phyloP scores from a whole-genome alignment of 53 echinoderm and acorn worm species.

The Antedon mediterranea region DNA sequence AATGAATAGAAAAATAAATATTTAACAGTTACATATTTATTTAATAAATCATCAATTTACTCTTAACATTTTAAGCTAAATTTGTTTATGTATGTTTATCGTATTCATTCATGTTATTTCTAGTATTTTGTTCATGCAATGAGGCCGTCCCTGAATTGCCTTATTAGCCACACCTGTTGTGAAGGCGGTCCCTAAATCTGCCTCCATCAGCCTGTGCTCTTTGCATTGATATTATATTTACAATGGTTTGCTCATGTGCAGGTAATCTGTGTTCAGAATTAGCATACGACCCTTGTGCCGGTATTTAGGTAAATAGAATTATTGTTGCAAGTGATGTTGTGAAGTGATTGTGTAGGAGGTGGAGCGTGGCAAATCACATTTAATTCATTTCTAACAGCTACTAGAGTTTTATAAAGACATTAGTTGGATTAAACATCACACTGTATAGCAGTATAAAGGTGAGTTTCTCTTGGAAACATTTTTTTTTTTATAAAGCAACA shows the following conservation, averaged over 20 bases:
- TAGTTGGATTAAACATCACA: no score
- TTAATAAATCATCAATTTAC: no score
- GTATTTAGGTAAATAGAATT: not conserved
- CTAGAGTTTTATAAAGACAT: no score
- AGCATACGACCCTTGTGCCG: constrained; percentile 1
- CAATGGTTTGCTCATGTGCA: not conserved
- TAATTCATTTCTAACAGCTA: not conserved
- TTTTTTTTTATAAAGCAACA: no score
- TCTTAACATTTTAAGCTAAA: no score
- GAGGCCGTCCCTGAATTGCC: not conserved
- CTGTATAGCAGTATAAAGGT: no score
- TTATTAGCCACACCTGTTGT: constrained; percentile 1
- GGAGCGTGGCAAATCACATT: not conserved
- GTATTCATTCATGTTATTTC: no score
- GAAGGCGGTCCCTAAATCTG: not conserved
- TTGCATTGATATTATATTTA: not conserved
- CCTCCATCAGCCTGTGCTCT: not conserved
- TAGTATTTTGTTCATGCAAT: not conserved
- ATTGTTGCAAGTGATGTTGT: not conserved
- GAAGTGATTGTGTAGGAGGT: not conserved
- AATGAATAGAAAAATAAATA: no score
- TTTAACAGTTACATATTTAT: no score
- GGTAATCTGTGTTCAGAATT: not conserved
- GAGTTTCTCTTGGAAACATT: no score
- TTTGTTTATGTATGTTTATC: no score